Percentiles rank a stretch among this genome's conserved stretches.
Conservation (phyloP, 2,888 invertebrate genomes). For the Melipona bicolor region DNA sequence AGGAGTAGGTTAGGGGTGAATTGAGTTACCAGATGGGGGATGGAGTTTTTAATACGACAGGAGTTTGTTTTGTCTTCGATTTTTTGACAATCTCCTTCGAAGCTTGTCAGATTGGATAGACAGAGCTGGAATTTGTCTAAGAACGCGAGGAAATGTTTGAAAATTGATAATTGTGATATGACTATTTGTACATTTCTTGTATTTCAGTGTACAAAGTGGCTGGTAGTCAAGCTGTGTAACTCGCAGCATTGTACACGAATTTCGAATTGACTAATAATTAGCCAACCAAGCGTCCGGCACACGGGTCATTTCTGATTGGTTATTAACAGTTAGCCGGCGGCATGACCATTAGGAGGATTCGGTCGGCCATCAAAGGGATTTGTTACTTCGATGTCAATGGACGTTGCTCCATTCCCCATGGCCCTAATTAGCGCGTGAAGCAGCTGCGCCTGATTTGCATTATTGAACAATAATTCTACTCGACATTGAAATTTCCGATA, state of each 20-base stretch:
- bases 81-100: too few relatives aligned
- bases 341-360: constrained; percentile 58
- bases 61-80: neutral
- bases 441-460: constrained; percentile 27
- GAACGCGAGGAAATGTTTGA: too few relatives aligned
- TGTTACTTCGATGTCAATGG: constrained; percentile 38
- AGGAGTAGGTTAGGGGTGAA: neutral
- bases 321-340: constrained; percentile 33
- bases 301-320: constrained; percentile 36
- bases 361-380: constrained; percentile 49
- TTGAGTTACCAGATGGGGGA: too few relatives aligned
- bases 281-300: neutral
- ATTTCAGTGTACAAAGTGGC: neutral
- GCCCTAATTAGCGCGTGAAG: constrained; percentile 31
- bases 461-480: constrained; percentile 27
- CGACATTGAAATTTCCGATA: constrained; percentile 5
- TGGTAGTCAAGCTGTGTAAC: neutral
- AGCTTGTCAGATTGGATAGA: too few relatives aligned
- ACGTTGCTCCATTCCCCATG: neutral
- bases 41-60: neutral
- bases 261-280: constrained; percentile 30
- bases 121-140: too few relatives aligned
- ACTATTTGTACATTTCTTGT: too few relatives aligned
- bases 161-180: too few relatives aligned
- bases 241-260: neutral